These are phyloP conservation scores for Apodemus speciosus DNA, from an alignment of 2,113 vertebrate genomes.

Conservation along the genomic window DNA sequence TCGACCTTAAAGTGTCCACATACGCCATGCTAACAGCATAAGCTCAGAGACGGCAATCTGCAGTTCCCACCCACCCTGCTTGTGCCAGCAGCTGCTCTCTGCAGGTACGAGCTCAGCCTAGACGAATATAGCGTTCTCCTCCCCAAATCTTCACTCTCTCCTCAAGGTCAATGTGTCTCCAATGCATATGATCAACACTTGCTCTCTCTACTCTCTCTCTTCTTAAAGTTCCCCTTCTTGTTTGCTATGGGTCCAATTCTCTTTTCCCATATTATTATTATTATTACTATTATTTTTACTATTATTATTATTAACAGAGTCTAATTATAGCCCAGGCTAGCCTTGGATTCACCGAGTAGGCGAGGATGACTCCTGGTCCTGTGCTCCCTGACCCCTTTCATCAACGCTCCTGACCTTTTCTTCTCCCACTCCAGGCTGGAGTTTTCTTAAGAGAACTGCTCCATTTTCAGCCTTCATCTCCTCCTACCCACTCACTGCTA, in stretches of 20 bases:
- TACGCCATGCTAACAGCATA: neutral
- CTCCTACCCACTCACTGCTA: neutral
- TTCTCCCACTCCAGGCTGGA: neutral
- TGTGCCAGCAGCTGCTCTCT: neutral
- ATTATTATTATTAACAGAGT: neutral
- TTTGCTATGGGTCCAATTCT: neutral
- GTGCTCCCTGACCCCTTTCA: neutral
- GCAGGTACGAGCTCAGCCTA: neutral
- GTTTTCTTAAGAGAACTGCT: conserved; percentile 31
- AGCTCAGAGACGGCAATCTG: neutral
- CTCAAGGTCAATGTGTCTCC: neutral
- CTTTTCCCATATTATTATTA: neutral
- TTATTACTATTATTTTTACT: neutral
- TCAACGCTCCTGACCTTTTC: neutral
- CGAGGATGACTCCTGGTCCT: neutral
- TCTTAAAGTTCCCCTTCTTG: neutral
- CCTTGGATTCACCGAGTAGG: neutral
- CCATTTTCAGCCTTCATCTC: neutral
- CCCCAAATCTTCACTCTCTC: neutral
- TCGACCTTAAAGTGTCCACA: neutral
- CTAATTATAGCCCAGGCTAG: neutral
- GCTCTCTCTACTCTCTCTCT: neutral
- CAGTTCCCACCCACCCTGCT: no score
- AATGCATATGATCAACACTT: neutral
- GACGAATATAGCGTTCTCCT: neutral